Percentiles rank a stretch among this genome's conserved stretches.
These are phyloP conservation scores for Prochilodus magdalenae DNA, from an alignment of 2,113 vertebrate genomes.

Conservation along the genomic window DNA sequence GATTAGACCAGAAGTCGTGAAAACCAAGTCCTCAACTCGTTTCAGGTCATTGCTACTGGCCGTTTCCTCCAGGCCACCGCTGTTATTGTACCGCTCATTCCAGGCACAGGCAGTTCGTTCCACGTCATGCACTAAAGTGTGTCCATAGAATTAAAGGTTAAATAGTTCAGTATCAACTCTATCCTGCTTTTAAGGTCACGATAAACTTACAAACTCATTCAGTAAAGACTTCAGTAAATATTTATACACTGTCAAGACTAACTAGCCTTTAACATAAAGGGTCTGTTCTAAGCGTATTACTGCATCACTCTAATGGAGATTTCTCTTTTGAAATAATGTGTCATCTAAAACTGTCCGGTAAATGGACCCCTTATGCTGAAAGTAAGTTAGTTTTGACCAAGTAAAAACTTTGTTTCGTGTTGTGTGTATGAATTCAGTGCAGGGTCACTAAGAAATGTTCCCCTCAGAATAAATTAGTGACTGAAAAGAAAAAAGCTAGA, in stretches of 20 bases:
- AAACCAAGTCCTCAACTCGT: slow-evolving; percentile 31
- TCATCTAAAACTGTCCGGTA: too few species aligned
- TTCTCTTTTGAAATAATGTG: too few species aligned
- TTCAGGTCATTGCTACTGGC: slow-evolving; percentile 7
- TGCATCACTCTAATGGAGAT: too few species aligned
- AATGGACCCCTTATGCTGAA: neutral
- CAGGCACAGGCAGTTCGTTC: neutral
- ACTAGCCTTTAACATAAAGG: too few species aligned
- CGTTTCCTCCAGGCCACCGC: neutral
- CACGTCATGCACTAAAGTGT: neutral
- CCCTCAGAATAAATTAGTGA: neutral
- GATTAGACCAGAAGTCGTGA: slow-evolving; percentile 49
- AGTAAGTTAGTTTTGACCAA: neutral
- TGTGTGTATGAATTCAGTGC: neutral
- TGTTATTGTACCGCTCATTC: too few species aligned
- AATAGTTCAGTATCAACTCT: slow-evolving; percentile 1
- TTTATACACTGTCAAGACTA: too few species aligned
- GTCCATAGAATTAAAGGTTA: slow-evolving; percentile 8
- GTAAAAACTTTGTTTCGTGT: neutral
- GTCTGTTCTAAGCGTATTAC: too few species aligned
- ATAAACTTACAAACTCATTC: too few species aligned
- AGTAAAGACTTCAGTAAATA: too few species aligned
- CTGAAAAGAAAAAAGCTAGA: too few species aligned
- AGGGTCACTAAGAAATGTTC: neutral
- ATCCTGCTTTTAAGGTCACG: neutral